A percentile compares a stretch with the other conserved stretches of the same genome.
Evolutionary conservation across 2,797 vertebrate genomes (phyloP).

Genomic region (Philypnodon macrostomus): DNA sequence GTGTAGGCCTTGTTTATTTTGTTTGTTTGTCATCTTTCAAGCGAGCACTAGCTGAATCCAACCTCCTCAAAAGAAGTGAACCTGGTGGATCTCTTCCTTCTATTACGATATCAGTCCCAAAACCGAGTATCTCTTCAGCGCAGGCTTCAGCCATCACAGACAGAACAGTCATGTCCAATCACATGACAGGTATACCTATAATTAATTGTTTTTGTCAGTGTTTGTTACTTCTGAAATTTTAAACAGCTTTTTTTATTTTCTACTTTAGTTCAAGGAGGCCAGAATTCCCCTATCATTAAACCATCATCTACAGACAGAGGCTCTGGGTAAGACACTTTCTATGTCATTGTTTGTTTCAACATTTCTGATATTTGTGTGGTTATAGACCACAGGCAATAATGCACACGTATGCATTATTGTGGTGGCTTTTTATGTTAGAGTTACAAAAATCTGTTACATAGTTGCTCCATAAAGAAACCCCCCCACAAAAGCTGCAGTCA

Average conservation of each 20-base stretch:
- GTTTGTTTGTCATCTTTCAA: constrained; percentile 20
- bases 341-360: constrained; percentile 8
- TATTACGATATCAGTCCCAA: constrained; percentile 67
- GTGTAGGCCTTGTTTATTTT: too few species aligned
- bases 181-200: constrained; percentile 37
- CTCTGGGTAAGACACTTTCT: constrained; percentile 63
- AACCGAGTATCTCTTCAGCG: constrained; percentile 53
- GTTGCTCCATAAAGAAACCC: too few species aligned
- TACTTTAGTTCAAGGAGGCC: constrained; percentile 65
- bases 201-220: constrained; percentile 1
- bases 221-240: not conserved
- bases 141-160: constrained; percentile 44
- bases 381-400: not conserved
- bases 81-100: constrained; percentile 46
- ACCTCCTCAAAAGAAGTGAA: constrained; percentile 73
- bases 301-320: constrained; percentile 71
- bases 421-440: too few species aligned
- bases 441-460: too few species aligned
- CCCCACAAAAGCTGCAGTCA: too few species aligned
- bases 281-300: constrained; percentile 68
- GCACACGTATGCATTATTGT: too few species aligned
- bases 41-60: constrained; percentile 65
- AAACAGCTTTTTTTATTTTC: not conserved
- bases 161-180: constrained; percentile 54
- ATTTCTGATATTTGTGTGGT: not conserved